Base-by-base conservation (phyloP, 2,888 invertebrate species). In the Eilema depressum region DNA sequence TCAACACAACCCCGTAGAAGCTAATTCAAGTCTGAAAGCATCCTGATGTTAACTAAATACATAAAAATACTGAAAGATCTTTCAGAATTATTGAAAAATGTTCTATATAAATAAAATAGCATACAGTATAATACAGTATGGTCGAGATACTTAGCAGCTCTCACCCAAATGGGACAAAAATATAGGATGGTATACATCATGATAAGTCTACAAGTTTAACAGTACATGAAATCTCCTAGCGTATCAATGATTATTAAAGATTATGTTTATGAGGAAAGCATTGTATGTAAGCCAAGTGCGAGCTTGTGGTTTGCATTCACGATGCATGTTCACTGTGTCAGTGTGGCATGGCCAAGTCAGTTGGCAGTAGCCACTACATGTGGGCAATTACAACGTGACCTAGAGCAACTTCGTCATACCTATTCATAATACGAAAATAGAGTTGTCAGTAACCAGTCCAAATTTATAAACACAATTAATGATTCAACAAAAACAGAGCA, bases 391-490 rank as follows among this genome's bases (percentile, higher is more conserved):
- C 73, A 79, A 69, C 74, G 81, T 74, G 74, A 78, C 74, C 78
- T 80, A 82, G 68, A 70, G 59, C 71, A 77, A 77, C 70, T 72
- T 75, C 64, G 71, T 83, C 76, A 80, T 72, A 75, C 70, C 68
- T 76, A 76, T 75, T 78, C 72, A 68, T 68, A 66, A 73, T 80
- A 84, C 71, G 69, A 81, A 86, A 83, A 83, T 82, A 83, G 79
- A 81, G 67, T 79, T 75, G 62, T 80, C 63, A 73, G 75, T 77
- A 78, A 70, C 70, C 68, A 65, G 68, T 79, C 68, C 71, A 80
- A 79, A 79, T 73, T 68, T 70, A 79, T 74, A 62, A 66, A 72
- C 69, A 78, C 33, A 76, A 76, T 78, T 71, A 74, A 67, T 61
- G 69, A 75, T 65, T 77, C 63, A 74, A 84, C 75, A 80, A 77